Conservation (phyloP, 1,140 invertebrate species). For the Camponotus pennsylvanicus region DNA sequence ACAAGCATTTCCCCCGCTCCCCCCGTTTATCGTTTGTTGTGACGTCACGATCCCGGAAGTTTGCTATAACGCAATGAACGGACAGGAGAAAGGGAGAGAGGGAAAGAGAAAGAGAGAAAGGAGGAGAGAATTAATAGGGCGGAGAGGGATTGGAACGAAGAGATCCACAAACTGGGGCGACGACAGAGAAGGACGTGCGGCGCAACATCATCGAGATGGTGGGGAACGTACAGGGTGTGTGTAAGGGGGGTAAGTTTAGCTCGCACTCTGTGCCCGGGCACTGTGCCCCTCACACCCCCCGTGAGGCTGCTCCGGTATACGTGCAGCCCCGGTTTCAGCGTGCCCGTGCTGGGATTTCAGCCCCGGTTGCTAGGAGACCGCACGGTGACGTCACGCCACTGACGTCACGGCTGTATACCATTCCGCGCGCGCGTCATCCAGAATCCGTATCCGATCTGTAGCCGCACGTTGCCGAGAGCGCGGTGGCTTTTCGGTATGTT, state of each 20-base stretch:
- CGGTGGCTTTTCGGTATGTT: conserved; percentile 15
- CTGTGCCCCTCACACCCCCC: conserved; percentile 56
- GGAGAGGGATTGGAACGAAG: conserved; percentile 21
- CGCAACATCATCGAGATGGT: conserved; percentile 44
- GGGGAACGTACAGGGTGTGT: conserved; percentile 37
- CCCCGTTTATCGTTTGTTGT: conserved; percentile 37
- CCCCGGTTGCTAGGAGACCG: conserved; percentile 73
- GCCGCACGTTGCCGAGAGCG: background rate
- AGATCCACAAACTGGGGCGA: conserved; percentile 62
- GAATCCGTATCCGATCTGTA: background rate
- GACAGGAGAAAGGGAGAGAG: background rate
- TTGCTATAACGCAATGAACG: conserved; percentile 38
- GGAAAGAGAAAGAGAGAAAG: background rate
- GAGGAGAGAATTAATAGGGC: no score
- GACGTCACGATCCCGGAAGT: no score
- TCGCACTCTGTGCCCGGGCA: conserved; percentile 74
- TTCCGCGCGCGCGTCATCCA: conserved; percentile 6
- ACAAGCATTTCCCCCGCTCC: conserved; percentile 11
- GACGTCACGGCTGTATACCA: conserved; percentile 71
- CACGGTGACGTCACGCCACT: conserved; percentile 73
- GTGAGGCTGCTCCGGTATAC: conserved; percentile 44
- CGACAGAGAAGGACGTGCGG: conserved; percentile 57
- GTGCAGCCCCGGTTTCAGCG: conserved; percentile 57
- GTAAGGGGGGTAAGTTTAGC: conserved; percentile 71
- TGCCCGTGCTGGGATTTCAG: conserved; percentile 77